These are phyloP conservation scores for Struthio camelus DNA, from an alignment of 2,113 vertebrate species.

Conservation along the genomic window DNA sequence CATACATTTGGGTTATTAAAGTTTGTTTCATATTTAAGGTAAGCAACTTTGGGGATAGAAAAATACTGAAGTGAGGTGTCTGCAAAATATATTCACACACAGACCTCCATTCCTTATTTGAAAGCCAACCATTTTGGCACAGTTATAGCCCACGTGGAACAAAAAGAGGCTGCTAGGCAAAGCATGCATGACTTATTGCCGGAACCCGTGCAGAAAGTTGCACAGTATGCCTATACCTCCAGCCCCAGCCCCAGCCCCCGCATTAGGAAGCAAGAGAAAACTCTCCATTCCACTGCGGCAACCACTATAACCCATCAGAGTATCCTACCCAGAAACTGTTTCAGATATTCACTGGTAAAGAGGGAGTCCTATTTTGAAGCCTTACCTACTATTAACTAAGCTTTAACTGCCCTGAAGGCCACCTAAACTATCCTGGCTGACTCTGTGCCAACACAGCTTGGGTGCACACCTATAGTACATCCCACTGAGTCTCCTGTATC, in stretches of 20 bases:
- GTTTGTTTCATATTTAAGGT: not conserved
- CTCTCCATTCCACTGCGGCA: not conserved
- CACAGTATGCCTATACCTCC: not conserved
- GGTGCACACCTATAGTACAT: not conserved
- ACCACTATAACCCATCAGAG: not conserved
- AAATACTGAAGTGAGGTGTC: not conserved
- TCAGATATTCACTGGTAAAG: not conserved
- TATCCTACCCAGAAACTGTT: fast-evolving
- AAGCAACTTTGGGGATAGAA: not conserved
- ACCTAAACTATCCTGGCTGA: not conserved
- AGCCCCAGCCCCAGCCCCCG: not conserved
- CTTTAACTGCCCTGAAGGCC: not conserved
- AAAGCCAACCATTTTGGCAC: not conserved
- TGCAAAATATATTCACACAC: not conserved
- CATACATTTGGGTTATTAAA: not conserved
- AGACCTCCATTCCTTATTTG: not conserved
- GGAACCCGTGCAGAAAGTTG: not conserved
- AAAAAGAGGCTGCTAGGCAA: not conserved
- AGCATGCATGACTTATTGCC: not conserved
- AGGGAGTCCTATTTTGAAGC: not conserved
- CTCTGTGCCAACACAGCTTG: not conserved
- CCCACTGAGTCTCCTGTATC: not conserved
- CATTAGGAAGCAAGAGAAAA: not conserved
- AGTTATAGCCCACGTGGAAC: not conserved
- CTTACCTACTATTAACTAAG: not conserved